phyloP scores from a whole-genome alignment of 2,113 vertebrate species.

The Ranitomeya variabilis region DNA sequence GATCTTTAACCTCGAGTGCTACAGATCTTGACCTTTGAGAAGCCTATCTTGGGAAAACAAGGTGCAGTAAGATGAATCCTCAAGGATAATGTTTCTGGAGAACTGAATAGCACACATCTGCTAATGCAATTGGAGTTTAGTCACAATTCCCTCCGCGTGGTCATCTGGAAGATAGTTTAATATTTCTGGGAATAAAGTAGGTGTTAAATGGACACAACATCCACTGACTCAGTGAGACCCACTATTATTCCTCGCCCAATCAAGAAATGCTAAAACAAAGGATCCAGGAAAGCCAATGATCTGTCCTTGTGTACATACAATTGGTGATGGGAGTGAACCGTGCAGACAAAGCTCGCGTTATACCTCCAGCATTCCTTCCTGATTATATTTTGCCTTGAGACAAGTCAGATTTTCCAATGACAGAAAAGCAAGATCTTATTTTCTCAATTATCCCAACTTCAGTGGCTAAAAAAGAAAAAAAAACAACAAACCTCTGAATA shows the following conservation, averaged over 20 bases:
- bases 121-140: slow-evolving; percentile 19
- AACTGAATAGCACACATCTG: slow-evolving; percentile 30
- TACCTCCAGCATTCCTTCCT: background rate
- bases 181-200: slow-evolving; percentile 45
- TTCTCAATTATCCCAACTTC: slow-evolving; percentile 35
- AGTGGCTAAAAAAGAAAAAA: background rate
- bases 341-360: slow-evolving; percentile 38
- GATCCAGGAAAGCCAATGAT: background rate
- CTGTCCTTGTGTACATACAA: background rate
- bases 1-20: slow-evolving; percentile 10
- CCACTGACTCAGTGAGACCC: background rate
- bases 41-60: background rate
- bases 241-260: background rate
- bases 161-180: slow-evolving; percentile 30
- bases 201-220: slow-evolving; percentile 3
- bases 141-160: slow-evolving; percentile 2
- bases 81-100: slow-evolving; percentile 1
- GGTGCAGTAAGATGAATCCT: background rate
- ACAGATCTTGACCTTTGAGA: background rate
- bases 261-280: background rate
- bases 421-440: slow-evolving; percentile 16
- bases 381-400: slow-evolving; percentile 24
- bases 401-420: slow-evolving; percentile 40
- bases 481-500: background rate
- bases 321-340: background rate